Evolutionary conservation across 2,888 invertebrate species (phyloP).

Genomic region (Cephus nigrinus): DNA sequence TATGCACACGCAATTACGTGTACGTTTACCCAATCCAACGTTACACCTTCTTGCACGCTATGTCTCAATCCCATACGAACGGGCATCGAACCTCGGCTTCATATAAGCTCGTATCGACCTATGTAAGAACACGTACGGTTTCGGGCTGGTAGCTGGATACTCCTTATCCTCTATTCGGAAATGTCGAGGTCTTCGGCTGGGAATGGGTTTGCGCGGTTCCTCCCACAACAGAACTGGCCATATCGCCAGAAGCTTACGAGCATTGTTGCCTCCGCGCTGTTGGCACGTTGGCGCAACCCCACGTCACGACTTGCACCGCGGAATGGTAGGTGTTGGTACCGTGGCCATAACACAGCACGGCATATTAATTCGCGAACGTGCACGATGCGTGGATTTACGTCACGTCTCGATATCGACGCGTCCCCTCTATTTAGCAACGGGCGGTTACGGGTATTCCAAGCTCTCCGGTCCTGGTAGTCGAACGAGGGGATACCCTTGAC

Average conservation of each 20-base stretch:
- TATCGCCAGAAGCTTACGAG: background rate
- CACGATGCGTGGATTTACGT: background rate
- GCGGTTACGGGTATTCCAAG: background rate
- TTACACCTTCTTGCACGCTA: background rate
- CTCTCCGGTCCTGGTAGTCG: background rate
- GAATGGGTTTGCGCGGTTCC: conserved; percentile 60
- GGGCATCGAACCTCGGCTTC: background rate
- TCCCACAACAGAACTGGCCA: conserved; percentile 51
- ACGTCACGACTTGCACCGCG: background rate
- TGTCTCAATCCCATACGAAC: background rate
- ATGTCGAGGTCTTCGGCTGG: conserved; percentile 58
- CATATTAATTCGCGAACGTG: conserved; percentile 3
- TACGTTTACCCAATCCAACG: background rate
- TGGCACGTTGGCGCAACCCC: conserved; percentile 1
- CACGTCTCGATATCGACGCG: background rate
- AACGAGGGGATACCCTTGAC: background rate
- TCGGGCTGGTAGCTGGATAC: background rate
- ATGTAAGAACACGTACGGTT: background rate
- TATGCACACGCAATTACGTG: background rate
- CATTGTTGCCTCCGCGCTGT: conserved; percentile 1
- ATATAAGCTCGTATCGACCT: background rate
- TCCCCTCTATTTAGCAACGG: background rate
- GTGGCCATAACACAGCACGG: background rate
- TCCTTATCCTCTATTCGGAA: conserved; percentile 20
- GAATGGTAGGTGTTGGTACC: background rate